phyloP scores from a whole-genome alignment of 2,888 invertebrate genomes.

The Agrochola lota region DNA sequence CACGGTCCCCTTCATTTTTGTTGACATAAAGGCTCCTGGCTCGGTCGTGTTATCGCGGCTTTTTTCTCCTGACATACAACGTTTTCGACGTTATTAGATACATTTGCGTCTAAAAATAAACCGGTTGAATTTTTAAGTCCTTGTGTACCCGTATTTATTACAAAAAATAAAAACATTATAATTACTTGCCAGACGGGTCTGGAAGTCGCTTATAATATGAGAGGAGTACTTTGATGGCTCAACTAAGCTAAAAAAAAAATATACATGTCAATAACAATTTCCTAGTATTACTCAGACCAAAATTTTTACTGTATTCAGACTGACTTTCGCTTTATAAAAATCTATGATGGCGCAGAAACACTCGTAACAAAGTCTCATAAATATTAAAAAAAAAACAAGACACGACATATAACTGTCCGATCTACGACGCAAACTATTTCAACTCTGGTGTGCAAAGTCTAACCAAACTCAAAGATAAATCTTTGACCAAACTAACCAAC shows the following conservation, averaged over 20 bases:
- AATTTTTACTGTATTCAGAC: not conserved
- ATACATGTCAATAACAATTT: not conserved
- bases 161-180: constrained; percentile 20
- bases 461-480: no score
- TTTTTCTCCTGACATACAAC: constrained; percentile 49
- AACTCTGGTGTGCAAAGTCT: not conserved
- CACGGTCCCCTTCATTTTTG: constrained; percentile 59
- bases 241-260: not conserved
- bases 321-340: constrained; percentile 1
- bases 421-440: no score
- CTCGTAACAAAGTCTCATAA: not conserved
- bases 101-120: constrained; percentile 50
- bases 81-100: constrained; percentile 49
- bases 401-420: no score
- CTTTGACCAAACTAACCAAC: constrained; percentile 1
- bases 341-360: not conserved
- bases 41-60: constrained; percentile 47
- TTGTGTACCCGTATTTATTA: constrained; percentile 15
- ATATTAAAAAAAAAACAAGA: not conserved
- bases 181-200: constrained; percentile 38
- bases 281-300: not conserved
- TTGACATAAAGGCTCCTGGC: constrained; percentile 59
- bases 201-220: constrained; percentile 16
- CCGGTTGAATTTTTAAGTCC: constrained; percentile 26
- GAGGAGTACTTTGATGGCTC: not conserved